These are phyloP conservation scores for Ceraclea dissimilis DNA, from an alignment of 2,888 invertebrate genomes.

Conservation along the genomic window DNA sequence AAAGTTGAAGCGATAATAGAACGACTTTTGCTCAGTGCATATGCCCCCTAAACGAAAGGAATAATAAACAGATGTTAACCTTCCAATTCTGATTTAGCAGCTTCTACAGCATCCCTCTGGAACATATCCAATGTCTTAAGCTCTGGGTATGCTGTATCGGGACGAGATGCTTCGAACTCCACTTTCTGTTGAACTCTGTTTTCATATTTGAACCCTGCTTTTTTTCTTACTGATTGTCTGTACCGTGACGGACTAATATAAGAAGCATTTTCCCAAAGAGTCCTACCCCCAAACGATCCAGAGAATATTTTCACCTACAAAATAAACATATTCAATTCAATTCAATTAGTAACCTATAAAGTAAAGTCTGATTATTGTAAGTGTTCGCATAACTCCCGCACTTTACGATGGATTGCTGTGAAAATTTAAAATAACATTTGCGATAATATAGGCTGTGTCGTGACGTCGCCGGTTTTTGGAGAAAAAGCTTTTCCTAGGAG, in stretches of 20 bases:
- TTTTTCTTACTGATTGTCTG: slow-evolving; percentile 61
- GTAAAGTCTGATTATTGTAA: too few species aligned
- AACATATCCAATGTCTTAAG: slow-evolving; percentile 71
- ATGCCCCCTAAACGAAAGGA: too few species aligned
- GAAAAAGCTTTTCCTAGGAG: too few species aligned
- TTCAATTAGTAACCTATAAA: too few species aligned
- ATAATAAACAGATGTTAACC: slow-evolving; percentile 30
- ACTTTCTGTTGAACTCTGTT: slow-evolving; percentile 75
- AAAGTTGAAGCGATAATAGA: too few species aligned
- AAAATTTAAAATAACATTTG: too few species aligned
- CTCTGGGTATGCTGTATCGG: slow-evolving; percentile 64
- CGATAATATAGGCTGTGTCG: too few species aligned
- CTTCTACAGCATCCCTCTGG: slow-evolving; percentile 54
- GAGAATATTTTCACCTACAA: slow-evolving; percentile 84
- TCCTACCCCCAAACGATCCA: slow-evolving; percentile 86
- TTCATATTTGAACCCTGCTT: slow-evolving; percentile 68
- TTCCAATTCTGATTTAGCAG: slow-evolving; percentile 48
- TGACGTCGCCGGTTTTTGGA: too few species aligned
- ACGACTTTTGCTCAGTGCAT: too few species aligned
- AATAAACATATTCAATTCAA: neutral
- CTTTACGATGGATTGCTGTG: too few species aligned
- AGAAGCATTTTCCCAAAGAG: slow-evolving; percentile 88
- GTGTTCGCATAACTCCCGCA: too few species aligned
- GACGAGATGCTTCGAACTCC: slow-evolving; percentile 62
- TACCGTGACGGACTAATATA: slow-evolving; percentile 87